Evolutionary conservation across 2,888 invertebrate genomes (phyloP), one percentile per base, ranked within the genome.

Genomic region (Orthosia cruda): DNA sequence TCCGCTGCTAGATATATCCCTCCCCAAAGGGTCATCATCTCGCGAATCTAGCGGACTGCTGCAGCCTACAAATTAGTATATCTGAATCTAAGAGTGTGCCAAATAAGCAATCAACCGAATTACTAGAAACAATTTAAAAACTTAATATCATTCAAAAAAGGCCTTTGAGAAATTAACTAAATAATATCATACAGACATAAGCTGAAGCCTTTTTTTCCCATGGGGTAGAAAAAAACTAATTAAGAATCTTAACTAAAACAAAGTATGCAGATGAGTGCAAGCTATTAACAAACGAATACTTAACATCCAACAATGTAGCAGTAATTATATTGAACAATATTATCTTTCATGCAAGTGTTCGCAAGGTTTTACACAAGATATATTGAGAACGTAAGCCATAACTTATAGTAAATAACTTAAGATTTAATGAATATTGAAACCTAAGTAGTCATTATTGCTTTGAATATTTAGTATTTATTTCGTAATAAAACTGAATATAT

Each of bases 391-490:
- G 32, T 32, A 26, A 65, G 32, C 64, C 50, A 66, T 72, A 83
- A 81, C 23, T 78, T 66, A 66, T 45, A 55, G 68, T 69, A 63
- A 81, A 78, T 66, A 72, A 45, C 26, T 47, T 64, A 13, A 58
- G 32, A 72, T 40, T 63, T 74, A 74, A 75, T 84, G 69, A 84
- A 71, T 80, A 71, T 66, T 75, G 12, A 67, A 81, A 72, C 62
- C 23, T 47, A 72, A 66, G 47, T 57, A 69, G 20, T 20, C 40
- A 40, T 81, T 63, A 83, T 66, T 72, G 32, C n/a, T 72, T 55
- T 50, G 68, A 66, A 66, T 66, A 78, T 65, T 67, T 52, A 68
- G 3, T 71, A 64, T 68, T 50, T 52, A 68, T 71, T 63, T 76
- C 20, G 23, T 57, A 65, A 80, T 71, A 61, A 77, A 61, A 52